Percentiles rank a stretch among this genome's conserved stretches.
Conservation (phyloP, 2,888 invertebrate species). For the Pseudococcus jackbeardsleyi region DNA sequence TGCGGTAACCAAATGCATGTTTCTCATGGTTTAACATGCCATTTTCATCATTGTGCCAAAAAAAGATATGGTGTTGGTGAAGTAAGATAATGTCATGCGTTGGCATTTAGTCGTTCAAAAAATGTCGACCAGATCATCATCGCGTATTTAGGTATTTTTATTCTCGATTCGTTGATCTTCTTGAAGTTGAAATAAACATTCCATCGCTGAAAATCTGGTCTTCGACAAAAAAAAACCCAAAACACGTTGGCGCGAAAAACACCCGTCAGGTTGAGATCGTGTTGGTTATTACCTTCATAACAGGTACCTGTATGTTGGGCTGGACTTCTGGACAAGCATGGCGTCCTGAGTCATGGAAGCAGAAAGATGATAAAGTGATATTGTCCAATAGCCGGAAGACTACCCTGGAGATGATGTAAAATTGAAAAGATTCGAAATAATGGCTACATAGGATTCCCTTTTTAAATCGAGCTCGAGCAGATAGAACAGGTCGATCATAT, state of each 20-base stretch:
- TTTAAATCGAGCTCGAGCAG: neutral
- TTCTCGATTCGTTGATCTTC: constrained; percentile 10
- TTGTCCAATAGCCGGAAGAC: constrained; percentile 41
- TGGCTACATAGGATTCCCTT: neutral
- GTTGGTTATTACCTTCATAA: neutral
- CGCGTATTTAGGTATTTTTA: constrained; percentile 12
- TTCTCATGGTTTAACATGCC: neutral
- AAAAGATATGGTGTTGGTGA: neutral
- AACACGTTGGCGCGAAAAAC: constrained; percentile 34
- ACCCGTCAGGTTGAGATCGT: constrained; percentile 1
- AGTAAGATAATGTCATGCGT: constrained; percentile 11
- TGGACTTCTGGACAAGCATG: constrained; percentile 19
- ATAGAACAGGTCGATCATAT: constrained; percentile 6
- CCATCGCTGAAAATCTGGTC: neutral
- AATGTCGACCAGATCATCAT: neutral
- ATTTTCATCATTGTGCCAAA: constrained; percentile 20
- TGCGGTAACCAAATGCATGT: neutral
- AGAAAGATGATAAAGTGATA: constrained; percentile 24
- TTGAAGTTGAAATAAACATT: neutral
- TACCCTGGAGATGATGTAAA: constrained; percentile 24
- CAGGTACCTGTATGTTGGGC: constrained; percentile 6
- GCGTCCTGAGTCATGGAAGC: constrained; percentile 48
- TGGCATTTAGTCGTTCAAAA: constrained; percentile 8
- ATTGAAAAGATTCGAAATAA: constrained; percentile 15
- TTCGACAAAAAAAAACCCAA: neutral